phyloP scores from a whole-genome alignment of 53 echinoderm and acorn worm genomes.

The Echinometra lucunter region DNA sequence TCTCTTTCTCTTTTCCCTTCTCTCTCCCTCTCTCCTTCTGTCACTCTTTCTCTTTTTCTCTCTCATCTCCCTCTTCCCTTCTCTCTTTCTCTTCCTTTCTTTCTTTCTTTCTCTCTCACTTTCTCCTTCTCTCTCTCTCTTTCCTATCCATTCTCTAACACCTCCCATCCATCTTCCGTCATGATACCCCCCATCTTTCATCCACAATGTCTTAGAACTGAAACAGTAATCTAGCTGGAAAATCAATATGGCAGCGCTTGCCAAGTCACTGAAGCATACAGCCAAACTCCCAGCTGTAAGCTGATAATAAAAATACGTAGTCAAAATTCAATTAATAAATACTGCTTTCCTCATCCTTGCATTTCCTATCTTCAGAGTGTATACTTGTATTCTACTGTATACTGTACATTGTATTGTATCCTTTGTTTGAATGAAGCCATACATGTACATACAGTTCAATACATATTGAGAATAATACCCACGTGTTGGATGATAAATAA shows the following conservation, averaged over 20 bases:
- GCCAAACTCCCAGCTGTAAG: not conserved
- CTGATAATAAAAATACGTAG: not conserved
- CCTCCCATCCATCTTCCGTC: not conserved
- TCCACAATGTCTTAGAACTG: not conserved
- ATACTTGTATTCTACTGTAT: too few species aligned
- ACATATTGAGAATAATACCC: too few species aligned
- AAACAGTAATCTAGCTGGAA: slow-evolving; percentile 33
- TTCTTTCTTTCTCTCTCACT: not conserved
- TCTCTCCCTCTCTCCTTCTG: not conserved
- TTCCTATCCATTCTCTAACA: not conserved
- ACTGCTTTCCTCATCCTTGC: not conserved
- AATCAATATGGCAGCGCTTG: slow-evolving; percentile 43
- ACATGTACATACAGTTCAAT: too few species aligned
- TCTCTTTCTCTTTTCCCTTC: not conserved
- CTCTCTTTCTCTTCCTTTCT: too few species aligned
- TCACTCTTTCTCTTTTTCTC: too few species aligned
- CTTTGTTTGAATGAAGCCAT: too few species aligned
- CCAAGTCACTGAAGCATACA: slow-evolving; percentile 32
- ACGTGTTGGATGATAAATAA: too few species aligned
- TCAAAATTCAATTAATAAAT: not conserved
- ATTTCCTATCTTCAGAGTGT: not conserved
- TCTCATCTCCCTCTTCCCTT: too few species aligned
- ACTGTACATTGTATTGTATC: too few species aligned
- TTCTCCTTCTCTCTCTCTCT: not conserved
- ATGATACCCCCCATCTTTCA: slow-evolving; percentile 1